Percentiles rank a stretch among this genome's conserved stretches.
Evolutionary conservation across 1,140 invertebrate species (phyloP).

Genomic region (Drosophila nebulosa): DNA sequence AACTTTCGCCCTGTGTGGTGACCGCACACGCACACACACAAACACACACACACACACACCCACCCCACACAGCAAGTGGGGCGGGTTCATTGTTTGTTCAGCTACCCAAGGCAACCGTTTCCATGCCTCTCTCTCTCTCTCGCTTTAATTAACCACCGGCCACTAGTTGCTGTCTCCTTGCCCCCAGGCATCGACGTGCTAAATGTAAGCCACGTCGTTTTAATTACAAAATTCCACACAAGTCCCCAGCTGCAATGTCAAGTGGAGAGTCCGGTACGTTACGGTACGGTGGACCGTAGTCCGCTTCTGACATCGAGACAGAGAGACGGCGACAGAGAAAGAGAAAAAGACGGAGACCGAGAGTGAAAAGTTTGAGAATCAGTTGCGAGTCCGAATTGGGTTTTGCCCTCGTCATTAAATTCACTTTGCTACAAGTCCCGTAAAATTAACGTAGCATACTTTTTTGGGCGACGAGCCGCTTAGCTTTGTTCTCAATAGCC

Average conservation of each 20-base stretch:
- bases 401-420: slow-evolving; percentile 47
- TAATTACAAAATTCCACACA: slow-evolving; percentile 71
- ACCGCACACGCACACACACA: background rate
- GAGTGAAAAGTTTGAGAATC: slow-evolving; percentile 16
- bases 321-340: too few species aligned
- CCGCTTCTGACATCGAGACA: background rate
- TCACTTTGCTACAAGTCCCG: slow-evolving; percentile 54
- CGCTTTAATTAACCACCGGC: slow-evolving; percentile 69
- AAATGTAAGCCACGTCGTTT: slow-evolving; percentile 69
- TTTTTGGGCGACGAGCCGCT: slow-evolving; percentile 38
- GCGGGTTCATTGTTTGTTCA: slow-evolving; percentile 34
- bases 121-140: slow-evolving; percentile 5
- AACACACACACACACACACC: background rate
- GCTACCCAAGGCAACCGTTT: background rate
- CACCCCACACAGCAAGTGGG: too few species aligned
- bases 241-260: slow-evolving; percentile 26
- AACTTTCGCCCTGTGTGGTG: slow-evolving; percentile 28
- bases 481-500: slow-evolving; percentile 42
- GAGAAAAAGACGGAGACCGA: too few species aligned
- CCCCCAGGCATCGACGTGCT: slow-evolving; percentile 53
- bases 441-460: slow-evolving; percentile 62
- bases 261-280: slow-evolving; percentile 24
- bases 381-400: slow-evolving; percentile 4
- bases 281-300: background rate
- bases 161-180: slow-evolving; percentile 56